Evolutionary conservation across 2,888 invertebrate genomes (phyloP).

Genomic region (Oasisia sp.): DNA sequence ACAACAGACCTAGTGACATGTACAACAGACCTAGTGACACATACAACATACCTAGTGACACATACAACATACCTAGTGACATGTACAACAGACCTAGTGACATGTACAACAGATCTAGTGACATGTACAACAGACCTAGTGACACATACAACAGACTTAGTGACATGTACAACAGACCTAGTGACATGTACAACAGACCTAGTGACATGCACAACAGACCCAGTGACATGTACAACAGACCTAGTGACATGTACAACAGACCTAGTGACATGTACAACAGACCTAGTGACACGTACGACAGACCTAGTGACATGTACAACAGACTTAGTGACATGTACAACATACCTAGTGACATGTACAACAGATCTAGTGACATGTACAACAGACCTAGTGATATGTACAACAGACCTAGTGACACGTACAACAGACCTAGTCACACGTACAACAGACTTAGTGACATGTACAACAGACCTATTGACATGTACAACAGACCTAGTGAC

Average conservation of each 20-base stretch:
- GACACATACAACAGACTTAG: too few species aligned
- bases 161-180: too few species aligned
- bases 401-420: constrained; percentile 52
- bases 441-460: too few species aligned
- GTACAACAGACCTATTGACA: not conserved
- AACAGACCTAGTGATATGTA: too few species aligned
- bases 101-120: constrained; percentile 70
- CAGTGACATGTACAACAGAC: constrained; percentile 73
- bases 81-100: not conserved
- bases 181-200: too few species aligned
- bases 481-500: constrained; percentile 70
- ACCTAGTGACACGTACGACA: not conserved
- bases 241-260: too few species aligned
- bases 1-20: too few species aligned
- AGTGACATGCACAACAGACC: constrained; percentile 52
- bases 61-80: too few species aligned
- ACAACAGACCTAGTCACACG: constrained; percentile 74
- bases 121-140: constrained; percentile 73
- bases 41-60: constrained; percentile 73
- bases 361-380: too few species aligned
- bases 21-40: constrained; percentile 52
- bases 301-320: constrained; percentile 78
- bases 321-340: constrained; percentile 64
- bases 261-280: not conserved
- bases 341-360: too few species aligned